These are phyloP conservation scores for Chrysemys picta DNA, from an alignment of 2,113 vertebrate genomes.

Conservation along the genomic window DNA sequence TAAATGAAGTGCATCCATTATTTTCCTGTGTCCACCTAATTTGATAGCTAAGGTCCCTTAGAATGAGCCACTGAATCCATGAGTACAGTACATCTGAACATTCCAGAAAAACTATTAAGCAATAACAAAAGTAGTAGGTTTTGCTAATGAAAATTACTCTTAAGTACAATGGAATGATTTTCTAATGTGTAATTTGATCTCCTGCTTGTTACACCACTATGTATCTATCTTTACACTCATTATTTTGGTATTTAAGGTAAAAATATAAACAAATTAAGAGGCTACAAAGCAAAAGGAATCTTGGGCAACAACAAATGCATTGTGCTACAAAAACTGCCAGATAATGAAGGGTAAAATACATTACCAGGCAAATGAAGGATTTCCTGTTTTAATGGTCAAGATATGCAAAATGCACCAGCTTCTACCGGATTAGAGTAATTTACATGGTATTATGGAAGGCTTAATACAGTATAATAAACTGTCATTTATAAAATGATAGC, in stretches of 20 bases:
- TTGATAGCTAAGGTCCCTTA: not conserved
- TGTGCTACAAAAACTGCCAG: not conserved
- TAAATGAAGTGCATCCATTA: not conserved
- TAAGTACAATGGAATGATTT: not conserved
- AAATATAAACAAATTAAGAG: not conserved
- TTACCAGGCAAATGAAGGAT: not conserved
- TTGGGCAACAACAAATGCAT: not conserved
- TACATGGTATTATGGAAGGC: not conserved
- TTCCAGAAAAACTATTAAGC: not conserved
- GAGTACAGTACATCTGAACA: rapidly evolving
- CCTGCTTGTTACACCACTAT: not conserved
- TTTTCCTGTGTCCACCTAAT: not conserved
- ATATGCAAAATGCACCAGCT: not conserved
- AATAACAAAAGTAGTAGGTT: not conserved
- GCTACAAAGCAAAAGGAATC: not conserved
- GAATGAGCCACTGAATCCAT: not conserved
- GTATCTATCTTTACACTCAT: not conserved
- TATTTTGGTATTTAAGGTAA: not conserved
- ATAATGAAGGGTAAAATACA: not conserved
- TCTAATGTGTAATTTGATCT: not conserved
- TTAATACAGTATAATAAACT: not conserved
- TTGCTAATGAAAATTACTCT: not conserved
- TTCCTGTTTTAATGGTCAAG: not conserved
- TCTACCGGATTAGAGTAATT: not conserved
- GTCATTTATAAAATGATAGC: not conserved